phyloP scores from a whole-genome alignment of 2,113 vertebrate species.

The Dicaeum eximium region DNA sequence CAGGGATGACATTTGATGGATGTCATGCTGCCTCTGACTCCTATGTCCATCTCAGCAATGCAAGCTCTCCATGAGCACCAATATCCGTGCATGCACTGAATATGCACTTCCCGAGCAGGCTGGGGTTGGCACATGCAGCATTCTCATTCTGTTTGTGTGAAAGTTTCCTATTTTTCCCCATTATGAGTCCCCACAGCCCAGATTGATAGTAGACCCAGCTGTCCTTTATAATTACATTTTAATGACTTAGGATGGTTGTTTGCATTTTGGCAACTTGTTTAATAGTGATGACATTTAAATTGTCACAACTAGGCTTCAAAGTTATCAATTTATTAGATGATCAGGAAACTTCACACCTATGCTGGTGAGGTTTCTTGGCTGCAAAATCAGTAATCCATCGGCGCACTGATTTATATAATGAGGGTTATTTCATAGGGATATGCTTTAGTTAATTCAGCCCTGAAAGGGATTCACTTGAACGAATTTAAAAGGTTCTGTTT shows the following conservation, averaged over 20 bases:
- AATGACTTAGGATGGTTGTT: conserved; percentile 61
- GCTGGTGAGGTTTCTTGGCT: conserved; percentile 24
- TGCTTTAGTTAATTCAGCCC: conserved; percentile 38
- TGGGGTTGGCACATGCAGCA: not conserved
- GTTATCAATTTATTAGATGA: conserved; percentile 68
- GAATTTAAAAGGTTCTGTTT: conserved; percentile 47
- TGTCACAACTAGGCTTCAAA: conserved; percentile 64
- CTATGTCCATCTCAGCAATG: not conserved
- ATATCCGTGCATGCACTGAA: not conserved
- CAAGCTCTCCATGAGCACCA: not conserved
- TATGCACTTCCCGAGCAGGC: accelerated
- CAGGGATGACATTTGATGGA: not conserved
- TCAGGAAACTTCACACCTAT: conserved; percentile 56
- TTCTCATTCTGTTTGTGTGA: not conserved
- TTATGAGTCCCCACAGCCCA: conserved; percentile 52
- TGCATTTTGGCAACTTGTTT: conserved; percentile 68
- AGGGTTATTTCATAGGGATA: conserved; percentile 29
- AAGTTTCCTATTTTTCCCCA: conserved; percentile 41
- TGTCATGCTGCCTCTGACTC: not conserved
- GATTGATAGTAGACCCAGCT: conserved; percentile 57
- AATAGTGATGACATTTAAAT: conserved; percentile 70
- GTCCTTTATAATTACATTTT: conserved; percentile 66
- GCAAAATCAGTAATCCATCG: conserved; percentile 31
- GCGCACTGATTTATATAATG: conserved; percentile 36
- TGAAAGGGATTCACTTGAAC: conserved; percentile 32